phyloP scores from a whole-genome alignment of 2,888 invertebrate species.

The Acleris emargana region DNA sequence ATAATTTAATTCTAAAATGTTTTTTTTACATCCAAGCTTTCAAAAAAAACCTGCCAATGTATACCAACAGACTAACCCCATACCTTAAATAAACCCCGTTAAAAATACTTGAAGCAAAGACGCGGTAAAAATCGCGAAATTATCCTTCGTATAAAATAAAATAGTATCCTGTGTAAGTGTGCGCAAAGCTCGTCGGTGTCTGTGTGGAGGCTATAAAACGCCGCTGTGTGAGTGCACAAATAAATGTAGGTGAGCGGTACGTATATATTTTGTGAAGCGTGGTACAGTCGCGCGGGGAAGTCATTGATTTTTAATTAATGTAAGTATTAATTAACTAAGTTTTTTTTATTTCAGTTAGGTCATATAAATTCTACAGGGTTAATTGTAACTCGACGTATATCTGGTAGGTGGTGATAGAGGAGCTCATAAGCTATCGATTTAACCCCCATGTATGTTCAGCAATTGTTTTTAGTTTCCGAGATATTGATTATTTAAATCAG shows the following conservation, averaged over 20 bases:
- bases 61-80: too few species aligned
- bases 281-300: constrained; percentile 53
- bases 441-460: too few species aligned
- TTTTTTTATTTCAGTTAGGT: too few species aligned
- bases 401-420: too few species aligned
- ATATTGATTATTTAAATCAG: too few species aligned
- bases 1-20: too few species aligned
- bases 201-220: constrained; percentile 69
- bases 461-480: too few species aligned
- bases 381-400: too few species aligned
- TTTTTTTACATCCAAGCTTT: too few species aligned
- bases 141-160: constrained; percentile 52
- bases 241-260: constrained; percentile 80
- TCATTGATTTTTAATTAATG: constrained; percentile 42
- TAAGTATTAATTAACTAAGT: constrained; percentile 42
- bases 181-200: constrained; percentile 48
- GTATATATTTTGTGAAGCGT: constrained; percentile 66
- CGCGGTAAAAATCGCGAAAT: constrained; percentile 24
- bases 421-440: too few species aligned
- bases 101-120: constrained; percentile 6
- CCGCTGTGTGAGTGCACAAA: constrained; percentile 74
- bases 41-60: too few species aligned
- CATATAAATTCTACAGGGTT: too few species aligned
- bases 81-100: background rate
- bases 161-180: constrained; percentile 48